phyloP scores from a whole-genome alignment of 1,140 invertebrate species.

The Drosophila parabipectinata region DNA sequence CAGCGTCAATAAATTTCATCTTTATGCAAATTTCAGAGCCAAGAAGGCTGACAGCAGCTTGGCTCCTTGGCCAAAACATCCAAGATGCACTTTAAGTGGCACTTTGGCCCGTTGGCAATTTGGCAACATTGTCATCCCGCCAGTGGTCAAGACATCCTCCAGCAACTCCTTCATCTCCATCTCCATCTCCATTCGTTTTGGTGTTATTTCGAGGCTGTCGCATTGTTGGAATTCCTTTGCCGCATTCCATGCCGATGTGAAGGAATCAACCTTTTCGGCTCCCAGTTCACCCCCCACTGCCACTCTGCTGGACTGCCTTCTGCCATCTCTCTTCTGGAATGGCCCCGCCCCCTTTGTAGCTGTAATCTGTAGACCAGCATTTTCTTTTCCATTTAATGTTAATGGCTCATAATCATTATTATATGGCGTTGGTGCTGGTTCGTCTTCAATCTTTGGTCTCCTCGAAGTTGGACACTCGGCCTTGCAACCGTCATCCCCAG shows the following conservation, averaged over 20 bases:
- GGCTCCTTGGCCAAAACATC: neutral
- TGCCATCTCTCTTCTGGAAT: neutral
- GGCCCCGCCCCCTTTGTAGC: slow-evolving; percentile 44
- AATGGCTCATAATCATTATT: slow-evolving; percentile 83
- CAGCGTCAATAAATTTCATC: slow-evolving; percentile 78
- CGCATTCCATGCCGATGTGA: slow-evolving; percentile 54
- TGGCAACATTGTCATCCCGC: slow-evolving; percentile 74
- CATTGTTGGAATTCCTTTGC: slow-evolving; percentile 67
- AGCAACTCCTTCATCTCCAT: neutral
- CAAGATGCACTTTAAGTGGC: slow-evolving; percentile 33
- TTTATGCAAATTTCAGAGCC: slow-evolving; percentile 67
- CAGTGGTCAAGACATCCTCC: slow-evolving; percentile 9
- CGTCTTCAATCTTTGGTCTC: slow-evolving; percentile 52
- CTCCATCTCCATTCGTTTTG: neutral
- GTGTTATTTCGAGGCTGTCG: slow-evolving; percentile 79
- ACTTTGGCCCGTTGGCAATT: slow-evolving; percentile 48
- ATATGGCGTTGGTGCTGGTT: slow-evolving; percentile 68
- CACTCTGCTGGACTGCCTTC: slow-evolving; percentile 3
- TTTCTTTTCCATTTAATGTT: slow-evolving; percentile 83
- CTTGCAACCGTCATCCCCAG: slow-evolving; percentile 30
- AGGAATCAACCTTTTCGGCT: slow-evolving; percentile 26
- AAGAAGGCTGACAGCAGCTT: neutral
- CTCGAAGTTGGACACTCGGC: slow-evolving; percentile 33
- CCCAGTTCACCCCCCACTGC: neutral
- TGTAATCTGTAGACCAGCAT: slow-evolving; percentile 81